Base-by-base conservation (phyloP, 2,888 invertebrate species). In the Liodrosophila aerea region DNA sequence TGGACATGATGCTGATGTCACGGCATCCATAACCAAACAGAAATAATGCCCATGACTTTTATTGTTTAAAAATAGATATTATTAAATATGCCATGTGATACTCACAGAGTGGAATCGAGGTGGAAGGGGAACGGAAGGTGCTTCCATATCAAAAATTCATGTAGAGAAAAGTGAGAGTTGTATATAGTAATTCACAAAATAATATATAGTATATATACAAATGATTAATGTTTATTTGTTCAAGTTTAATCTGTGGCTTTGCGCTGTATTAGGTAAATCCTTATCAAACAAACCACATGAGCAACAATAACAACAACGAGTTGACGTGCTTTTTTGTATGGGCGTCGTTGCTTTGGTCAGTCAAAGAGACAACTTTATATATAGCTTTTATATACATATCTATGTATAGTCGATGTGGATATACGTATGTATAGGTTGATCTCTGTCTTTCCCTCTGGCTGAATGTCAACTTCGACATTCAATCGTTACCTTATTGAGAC, bases 1-100 rank as follows among this genome's bases (percentile, higher is more conserved):
- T 74, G 74, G 72, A 9, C 70, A 74, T 70, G 65, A 30, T 30
- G 65, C 70, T 73, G 72, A 73, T 73, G 72, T 73, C 72, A 73
- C 75, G 56, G 61, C 61, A 69, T 50, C 45, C n/a, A 16, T 22
- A 5, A 22, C 22, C 22, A 22, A 22, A 22, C 3, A 36, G 9
- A 52, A 51, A 52, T 54, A 72, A 56, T 69, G 72, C 56, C 68
- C 68, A 52, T 72, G 68, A 69, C 72, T 69, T 69, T 65, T 71
- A 12, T 47, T 29, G 49, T 57, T 49, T 59, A 68, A 64, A 64
- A 54, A 59, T 65, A 60, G 51, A 71, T 33, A 52, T 68, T 68
- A 65, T 69, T 62, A 30, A 61, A 50, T 53, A 34, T 40, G 12
- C 47, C 22, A 11, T 30, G 45, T 22, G 45, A 27, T 30, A 34